Evolutionary conservation across 1,140 invertebrate species (phyloP).

Genomic region (Trichomalopsis sarcophagae): DNA sequence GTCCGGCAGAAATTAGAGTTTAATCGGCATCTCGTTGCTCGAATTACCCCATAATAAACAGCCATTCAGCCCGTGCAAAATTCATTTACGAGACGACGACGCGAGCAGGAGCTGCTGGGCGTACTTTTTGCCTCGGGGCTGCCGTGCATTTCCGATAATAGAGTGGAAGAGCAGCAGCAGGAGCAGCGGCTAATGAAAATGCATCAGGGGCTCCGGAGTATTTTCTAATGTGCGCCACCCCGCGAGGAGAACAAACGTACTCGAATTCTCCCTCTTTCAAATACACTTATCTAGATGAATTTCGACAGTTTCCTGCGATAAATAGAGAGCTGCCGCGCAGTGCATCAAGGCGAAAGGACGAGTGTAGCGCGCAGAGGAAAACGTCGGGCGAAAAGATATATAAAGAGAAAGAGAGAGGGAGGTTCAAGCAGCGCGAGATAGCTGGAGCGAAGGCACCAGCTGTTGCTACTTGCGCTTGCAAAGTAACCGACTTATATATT

Average conservation of each 20-base stretch:
- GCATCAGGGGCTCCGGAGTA: constrained; percentile 13
- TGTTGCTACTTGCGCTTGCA: not conserved
- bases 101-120: not conserved
- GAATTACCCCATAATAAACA: not conserved
- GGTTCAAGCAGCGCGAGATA: not conserved
- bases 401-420: constrained; percentile 18
- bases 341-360: constrained; percentile 25
- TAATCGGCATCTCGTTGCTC: not conserved
- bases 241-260: constrained; percentile 9
- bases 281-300: constrained; percentile 48
- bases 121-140: not conserved
- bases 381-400: constrained; percentile 41
- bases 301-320: constrained; percentile 45
- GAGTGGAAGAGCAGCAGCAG: not conserved
- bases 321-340: not conserved
- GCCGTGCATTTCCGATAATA: constrained; percentile 3
- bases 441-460: not conserved
- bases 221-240: constrained; percentile 31
- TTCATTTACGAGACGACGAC: not conserved
- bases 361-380: constrained; percentile 11
- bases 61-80: not conserved
- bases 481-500: constrained; percentile 35
- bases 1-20: not conserved
- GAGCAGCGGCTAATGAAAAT: constrained; percentile 37
- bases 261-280: constrained; percentile 10